Evolutionary conservation across 2,797 vertebrate genomes (phyloP).

Genomic region (Echiichthys vipera): DNA sequence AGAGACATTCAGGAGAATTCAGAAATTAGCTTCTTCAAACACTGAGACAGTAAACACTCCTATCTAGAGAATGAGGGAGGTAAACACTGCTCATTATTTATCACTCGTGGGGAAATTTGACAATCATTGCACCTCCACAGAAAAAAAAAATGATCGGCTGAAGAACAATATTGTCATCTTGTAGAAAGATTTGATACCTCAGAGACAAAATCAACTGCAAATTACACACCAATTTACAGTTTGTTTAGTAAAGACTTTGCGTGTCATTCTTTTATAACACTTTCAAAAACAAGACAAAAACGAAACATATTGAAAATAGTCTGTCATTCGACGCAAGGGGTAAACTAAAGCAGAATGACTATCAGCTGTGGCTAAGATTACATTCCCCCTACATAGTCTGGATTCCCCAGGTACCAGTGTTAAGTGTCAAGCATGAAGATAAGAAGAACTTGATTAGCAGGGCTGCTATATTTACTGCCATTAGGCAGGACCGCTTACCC

Average conservation of each 20-base stretch:
- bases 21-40: neutral
- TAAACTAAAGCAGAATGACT: slow-evolving; percentile 25
- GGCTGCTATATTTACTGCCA: slow-evolving; percentile 76
- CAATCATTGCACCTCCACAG: neutral
- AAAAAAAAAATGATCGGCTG: neutral
- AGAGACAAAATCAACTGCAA: neutral
- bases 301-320: slow-evolving; percentile 11
- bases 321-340: slow-evolving; percentile 21
- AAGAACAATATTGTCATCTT: neutral
- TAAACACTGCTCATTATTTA: neutral
- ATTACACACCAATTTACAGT: neutral
- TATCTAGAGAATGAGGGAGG: slow-evolving; percentile 2
- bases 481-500: slow-evolving; percentile 63
- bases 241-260: neutral
- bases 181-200: neutral
- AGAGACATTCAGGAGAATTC: neutral
- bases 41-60: neutral
- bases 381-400: slow-evolving; percentile 68
- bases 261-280: neutral
- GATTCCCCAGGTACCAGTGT: slow-evolving; percentile 75
- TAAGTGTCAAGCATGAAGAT: slow-evolving; percentile 76
- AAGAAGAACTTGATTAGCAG: slow-evolving; percentile 74
- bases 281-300: neutral
- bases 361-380: slow-evolving; percentile 69
- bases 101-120: neutral